phyloP scores from a whole-genome alignment of 2,113 vertebrate genomes.

The Microcebus lehilahytsara region DNA sequence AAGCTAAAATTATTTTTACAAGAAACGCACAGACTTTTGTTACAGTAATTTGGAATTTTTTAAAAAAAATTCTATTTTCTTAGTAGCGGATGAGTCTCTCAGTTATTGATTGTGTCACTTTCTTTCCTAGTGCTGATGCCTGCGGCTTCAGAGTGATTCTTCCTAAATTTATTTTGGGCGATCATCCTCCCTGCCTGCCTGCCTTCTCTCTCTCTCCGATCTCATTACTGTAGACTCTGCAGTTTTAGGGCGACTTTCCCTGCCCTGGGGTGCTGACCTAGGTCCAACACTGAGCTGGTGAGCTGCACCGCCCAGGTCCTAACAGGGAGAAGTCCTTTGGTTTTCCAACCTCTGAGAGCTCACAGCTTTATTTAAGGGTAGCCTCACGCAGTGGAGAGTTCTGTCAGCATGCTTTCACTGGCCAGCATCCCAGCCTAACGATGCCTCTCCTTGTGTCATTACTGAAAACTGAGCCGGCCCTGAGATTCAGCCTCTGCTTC shows the following conservation, averaged over 20 bases:
- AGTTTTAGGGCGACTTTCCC: not conserved
- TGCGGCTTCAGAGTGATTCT: not conserved
- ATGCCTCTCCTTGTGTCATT: not conserved
- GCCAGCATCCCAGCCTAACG: not conserved
- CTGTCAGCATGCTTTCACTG: not conserved
- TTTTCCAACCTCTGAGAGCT: not conserved
- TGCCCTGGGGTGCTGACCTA: not conserved
- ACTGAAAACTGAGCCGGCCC: not conserved
- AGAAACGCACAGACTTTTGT: not conserved
- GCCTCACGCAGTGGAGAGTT: not conserved
- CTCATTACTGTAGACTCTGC: not conserved
- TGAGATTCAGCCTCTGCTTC: not conserved
- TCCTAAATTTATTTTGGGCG: not conserved
- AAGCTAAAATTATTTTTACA: slow-evolving; percentile 10
- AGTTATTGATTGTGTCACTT: not conserved
- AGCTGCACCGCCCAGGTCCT: not conserved
- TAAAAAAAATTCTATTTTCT: not conserved
- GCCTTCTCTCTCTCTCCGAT: not conserved
- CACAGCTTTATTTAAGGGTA: not conserved
- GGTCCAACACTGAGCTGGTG: not conserved
- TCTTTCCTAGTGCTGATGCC: not conserved
- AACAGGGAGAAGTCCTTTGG: not conserved
- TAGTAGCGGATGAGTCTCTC: not conserved
- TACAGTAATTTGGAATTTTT: not conserved
- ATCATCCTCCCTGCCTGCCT: not conserved